A percentile compares a stretch with the other conserved stretches of the same genome.
These are phyloP conservation scores for Mylabris sibirica DNA, from an alignment of 2,888 invertebrate species.

Conservation along the genomic window DNA sequence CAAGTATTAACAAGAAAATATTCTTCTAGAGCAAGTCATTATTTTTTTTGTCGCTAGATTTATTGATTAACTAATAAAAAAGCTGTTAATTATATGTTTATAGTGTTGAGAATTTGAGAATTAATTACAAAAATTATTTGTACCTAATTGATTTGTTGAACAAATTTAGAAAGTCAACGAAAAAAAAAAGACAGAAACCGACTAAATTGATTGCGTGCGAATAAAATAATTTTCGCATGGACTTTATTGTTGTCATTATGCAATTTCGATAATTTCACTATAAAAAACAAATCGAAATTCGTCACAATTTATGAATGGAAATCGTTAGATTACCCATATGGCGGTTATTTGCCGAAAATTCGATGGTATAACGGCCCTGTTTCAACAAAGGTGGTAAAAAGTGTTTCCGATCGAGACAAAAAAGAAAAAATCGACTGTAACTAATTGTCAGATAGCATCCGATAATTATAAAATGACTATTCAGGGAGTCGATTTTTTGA, in stretches of 20 bases:
- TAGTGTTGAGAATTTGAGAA: not conserved
- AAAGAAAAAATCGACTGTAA: conserved; percentile 1
- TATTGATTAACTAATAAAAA: not conserved
- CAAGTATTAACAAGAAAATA: conserved; percentile 24
- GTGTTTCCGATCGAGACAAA: not conserved
- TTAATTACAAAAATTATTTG: not conserved
- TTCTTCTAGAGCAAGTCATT: conserved; percentile 15
- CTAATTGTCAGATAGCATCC: not conserved
- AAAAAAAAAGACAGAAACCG: not conserved
- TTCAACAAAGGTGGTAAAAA: not conserved
- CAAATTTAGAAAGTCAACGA: not conserved
- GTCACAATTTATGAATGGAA: not conserved
- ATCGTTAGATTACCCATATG: not conserved
- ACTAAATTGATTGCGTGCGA: not conserved
- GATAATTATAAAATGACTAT: not conserved
- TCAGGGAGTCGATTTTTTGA: conserved; percentile 4
- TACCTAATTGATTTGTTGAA: conserved; percentile 6
- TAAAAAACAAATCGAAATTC: not conserved
- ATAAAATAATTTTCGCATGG: not conserved
- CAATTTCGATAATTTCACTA: not conserved
- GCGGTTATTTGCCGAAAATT: not conserved
- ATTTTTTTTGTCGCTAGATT: not conserved
- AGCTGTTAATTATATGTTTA: not conserved
- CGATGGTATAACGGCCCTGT: too few relatives aligned
- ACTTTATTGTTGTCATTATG: not conserved